Evolutionary conservation across 1,140 invertebrate species (phyloP).

Genomic region (Grapholita molesta): DNA sequence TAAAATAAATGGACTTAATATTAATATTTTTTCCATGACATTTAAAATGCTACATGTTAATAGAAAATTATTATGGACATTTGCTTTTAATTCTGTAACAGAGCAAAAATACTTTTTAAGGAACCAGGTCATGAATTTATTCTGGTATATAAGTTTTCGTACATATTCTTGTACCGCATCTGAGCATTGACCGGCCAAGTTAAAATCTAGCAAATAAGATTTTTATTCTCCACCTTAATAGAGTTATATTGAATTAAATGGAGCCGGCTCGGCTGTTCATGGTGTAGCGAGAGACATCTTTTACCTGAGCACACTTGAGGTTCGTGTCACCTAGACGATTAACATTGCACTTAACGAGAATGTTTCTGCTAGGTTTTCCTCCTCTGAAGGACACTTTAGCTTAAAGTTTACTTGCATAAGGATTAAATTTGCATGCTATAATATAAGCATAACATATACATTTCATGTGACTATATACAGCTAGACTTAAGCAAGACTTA

Average conservation of each 20-base stretch:
- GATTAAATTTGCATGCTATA: background rate
- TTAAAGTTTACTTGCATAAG: background rate
- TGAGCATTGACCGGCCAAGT: too few relatives aligned
- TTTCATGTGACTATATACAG: background rate
- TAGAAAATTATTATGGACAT: too few relatives aligned
- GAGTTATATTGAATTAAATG: background rate
- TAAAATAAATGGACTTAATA: too few relatives aligned
- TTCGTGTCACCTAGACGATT: background rate
- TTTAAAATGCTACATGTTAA: too few relatives aligned
- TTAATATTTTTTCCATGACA: too few relatives aligned
- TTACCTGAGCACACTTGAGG: background rate
- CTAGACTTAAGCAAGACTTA: background rate
- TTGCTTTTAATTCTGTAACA: too few relatives aligned
- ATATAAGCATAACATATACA: background rate
- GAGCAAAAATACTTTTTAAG: too few relatives aligned
- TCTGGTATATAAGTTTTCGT: too few relatives aligned
- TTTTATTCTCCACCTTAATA: too few relatives aligned
- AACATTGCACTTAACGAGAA: background rate
- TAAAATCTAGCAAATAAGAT: too few relatives aligned
- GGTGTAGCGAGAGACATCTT: background rate
- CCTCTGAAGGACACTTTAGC: background rate
- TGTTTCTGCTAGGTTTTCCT: background rate
- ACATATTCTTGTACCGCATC: too few relatives aligned
- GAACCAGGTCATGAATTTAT: too few relatives aligned
- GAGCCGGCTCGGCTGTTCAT: background rate